These are phyloP conservation scores for Cryptomyrus ogoouensis DNA, from an alignment of 2,113 vertebrate genomes.

Conservation along the genomic window DNA sequence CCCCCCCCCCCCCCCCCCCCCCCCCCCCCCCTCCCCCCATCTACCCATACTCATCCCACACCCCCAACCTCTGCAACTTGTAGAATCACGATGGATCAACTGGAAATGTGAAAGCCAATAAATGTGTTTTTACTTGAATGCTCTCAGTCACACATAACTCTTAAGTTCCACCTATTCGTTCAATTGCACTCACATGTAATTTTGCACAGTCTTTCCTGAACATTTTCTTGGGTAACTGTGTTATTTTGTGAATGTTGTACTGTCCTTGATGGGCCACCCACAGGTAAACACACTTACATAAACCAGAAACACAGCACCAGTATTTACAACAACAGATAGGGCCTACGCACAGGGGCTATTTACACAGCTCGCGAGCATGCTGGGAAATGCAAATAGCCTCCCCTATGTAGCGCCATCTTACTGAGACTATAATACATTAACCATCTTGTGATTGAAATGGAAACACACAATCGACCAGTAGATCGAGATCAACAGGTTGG, in stretches of 20 bases:
- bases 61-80: neutral
- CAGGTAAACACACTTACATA: too few relatives aligned
- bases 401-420: too few relatives aligned
- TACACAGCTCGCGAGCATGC: too few relatives aligned
- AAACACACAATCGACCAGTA: too few relatives aligned
- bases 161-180: neutral
- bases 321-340: too few relatives aligned
- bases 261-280: too few relatives aligned
- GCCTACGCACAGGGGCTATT: too few relatives aligned
- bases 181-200: neutral
- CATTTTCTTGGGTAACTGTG: neutral
- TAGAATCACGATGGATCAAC: neutral
- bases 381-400: too few relatives aligned
- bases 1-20: neutral
- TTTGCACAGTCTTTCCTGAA: neutral
- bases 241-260: neutral
- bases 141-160: neutral
- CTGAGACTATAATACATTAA: too few relatives aligned
- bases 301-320: too few relatives aligned
- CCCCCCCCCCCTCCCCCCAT: neutral
- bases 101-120: neutral
- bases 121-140: neutral
- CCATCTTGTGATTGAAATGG: too few relatives aligned
- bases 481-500: neutral
- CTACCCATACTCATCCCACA: neutral